Evolutionary conservation across 53 echinoderm and acorn worm genomes (phyloP), one percentile per base, ranked within the genome.

Genomic region (Crossaster papposus): DNA sequence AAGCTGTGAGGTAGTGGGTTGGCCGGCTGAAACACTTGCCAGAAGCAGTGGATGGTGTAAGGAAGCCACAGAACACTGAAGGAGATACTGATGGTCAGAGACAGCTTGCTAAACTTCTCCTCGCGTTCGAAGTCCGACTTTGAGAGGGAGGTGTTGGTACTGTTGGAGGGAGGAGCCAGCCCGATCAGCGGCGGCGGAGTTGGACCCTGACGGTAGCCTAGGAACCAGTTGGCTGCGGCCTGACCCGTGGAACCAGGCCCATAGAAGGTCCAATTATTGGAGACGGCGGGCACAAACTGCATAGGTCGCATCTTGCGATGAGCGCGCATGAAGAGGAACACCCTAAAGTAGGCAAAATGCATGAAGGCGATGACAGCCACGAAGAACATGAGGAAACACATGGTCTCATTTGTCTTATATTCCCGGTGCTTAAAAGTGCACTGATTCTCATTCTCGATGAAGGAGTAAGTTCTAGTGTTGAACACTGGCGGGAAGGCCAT

Each of bases 211-310:
- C 97, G 88, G 79, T 93, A 95, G 13, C 97, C 97, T 33, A 94
- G 94, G 72, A 95, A 94, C 93, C 95, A 95, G 76, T 95, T 95
- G 30, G 97, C 94, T 0, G 97, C 97, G 36, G 95, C 95, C 65
- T 94, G 93, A 18, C 95, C 95, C 26, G 95, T 97, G 6, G 95
- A 93, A 28, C 97, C 97, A 31, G 97, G 97, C 17, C 97, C 97
- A 89, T 97, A 97, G 88, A 97, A 97, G 65, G 97, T 97, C 97
- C 97, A 97, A 82, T 96, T 94, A 85, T 92, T 94, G 71, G 97
- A 97, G 62, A 94, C 94, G 26, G 97, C 97, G 13, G 97, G 97
- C 38, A 97, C 94, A 63, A 95, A 97, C 71, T 94, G 93, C 88
- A 95, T 89, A 18, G 97, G 97, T 26, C 94, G 91, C 97, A 97